Evolutionary conservation across 2,888 invertebrate species (phyloP).

Genomic region (Caenorhabditis sp.): DNA sequence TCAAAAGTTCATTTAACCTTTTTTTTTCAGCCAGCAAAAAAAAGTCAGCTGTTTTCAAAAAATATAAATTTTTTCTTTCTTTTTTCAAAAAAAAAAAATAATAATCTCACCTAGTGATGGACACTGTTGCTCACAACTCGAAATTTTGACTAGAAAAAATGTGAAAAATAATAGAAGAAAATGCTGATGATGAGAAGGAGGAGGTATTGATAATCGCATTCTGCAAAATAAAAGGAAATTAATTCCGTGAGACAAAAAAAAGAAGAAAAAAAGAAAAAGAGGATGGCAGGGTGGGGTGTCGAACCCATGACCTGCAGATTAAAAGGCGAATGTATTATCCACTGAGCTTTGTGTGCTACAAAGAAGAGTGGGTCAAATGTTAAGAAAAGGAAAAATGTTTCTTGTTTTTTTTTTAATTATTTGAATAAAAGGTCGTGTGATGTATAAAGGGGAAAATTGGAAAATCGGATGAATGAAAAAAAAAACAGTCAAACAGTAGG

Average conservation of each 20-base stretch:
- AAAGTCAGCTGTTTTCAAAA: too few species aligned
- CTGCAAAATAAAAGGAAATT: not conserved
- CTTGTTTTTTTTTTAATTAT: too few species aligned
- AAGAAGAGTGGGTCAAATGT: too few species aligned
- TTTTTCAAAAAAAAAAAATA: not conserved
- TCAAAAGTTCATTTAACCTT: too few species aligned
- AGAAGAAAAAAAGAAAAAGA: conserved; percentile 1
- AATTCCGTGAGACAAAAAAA: conserved; percentile 5
- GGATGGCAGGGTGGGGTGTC: conserved; percentile 1
- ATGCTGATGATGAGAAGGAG: not conserved
- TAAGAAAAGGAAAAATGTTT: too few species aligned
- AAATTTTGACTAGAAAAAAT: not conserved
- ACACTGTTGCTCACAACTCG: not conserved
- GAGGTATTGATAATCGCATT: not conserved
- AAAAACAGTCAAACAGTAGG: not conserved
- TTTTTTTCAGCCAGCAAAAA: too few species aligned
- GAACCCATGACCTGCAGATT: too few species aligned
- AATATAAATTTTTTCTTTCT: not conserved
- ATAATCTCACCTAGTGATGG: not conserved
- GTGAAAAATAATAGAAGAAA: not conserved
- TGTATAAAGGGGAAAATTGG: not conserved
- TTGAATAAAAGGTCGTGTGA: not conserved
- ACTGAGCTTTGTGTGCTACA: too few species aligned
- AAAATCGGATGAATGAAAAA: not conserved
- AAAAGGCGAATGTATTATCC: too few species aligned